Evolutionary conservation across 2,113 vertebrate genomes (phyloP).

Genomic region (Lophotis ruficrista): DNA sequence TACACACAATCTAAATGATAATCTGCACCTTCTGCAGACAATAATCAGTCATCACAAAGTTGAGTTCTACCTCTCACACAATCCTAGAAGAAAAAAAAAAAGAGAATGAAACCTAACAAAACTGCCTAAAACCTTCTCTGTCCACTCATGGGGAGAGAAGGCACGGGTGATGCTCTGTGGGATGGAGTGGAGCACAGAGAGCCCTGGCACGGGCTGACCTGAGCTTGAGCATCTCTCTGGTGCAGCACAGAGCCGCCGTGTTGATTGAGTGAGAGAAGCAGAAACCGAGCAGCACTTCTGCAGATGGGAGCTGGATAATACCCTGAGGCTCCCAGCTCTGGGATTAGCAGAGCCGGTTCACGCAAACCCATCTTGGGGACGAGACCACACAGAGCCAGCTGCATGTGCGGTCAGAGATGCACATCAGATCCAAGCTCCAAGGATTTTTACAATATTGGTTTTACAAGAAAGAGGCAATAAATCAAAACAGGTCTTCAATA

Average conservation of each 20-base stretch:
- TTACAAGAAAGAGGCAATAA: background rate
- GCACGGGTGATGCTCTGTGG: rapidly evolving
- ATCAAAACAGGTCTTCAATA: background rate
- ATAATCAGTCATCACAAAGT: background rate
- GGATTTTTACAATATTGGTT: background rate
- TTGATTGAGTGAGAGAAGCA: background rate
- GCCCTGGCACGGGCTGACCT: background rate
- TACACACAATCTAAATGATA: background rate
- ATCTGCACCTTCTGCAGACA: background rate
- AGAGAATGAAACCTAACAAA: background rate
- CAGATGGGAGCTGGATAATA: background rate
- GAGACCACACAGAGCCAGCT: background rate
- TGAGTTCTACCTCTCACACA: background rate
- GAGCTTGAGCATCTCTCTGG: background rate
- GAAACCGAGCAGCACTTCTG: background rate
- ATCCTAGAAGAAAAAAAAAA: background rate
- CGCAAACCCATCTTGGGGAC: background rate
- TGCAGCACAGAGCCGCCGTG: background rate
- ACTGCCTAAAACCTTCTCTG: rapidly evolving
- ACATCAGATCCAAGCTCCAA: background rate
- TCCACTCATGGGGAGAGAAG: background rate
- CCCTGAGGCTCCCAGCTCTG: background rate
- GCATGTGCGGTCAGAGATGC: background rate
- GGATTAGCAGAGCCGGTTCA: background rate
- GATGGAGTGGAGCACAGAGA: background rate